These are phyloP conservation scores for Peromyscus melanophrys DNA, from an alignment of 2,797 vertebrate genomes.

Conservation along the genomic window DNA sequence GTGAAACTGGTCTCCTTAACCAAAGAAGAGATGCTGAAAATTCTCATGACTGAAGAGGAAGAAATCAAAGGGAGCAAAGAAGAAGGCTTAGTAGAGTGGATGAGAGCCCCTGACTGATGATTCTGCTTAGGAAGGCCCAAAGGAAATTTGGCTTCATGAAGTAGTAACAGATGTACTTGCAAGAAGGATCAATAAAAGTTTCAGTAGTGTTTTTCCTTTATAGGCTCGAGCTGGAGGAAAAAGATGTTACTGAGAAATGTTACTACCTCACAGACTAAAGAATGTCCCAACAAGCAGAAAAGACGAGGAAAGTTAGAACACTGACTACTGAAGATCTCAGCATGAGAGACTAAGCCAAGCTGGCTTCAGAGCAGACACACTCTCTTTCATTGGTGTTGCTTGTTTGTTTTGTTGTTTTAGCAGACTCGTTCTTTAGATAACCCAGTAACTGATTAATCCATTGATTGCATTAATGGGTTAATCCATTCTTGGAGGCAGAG, in stretches of 20 bases:
- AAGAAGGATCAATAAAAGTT: neutral
- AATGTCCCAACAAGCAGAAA: neutral
- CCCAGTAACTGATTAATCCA: neutral
- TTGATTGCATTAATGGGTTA: neutral
- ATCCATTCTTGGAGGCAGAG: neutral
- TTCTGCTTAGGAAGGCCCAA: neutral
- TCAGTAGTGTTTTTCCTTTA: neutral
- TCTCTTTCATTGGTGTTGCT: neutral
- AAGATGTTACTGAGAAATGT: neutral
- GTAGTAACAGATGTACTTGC: neutral
- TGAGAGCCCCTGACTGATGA: neutral
- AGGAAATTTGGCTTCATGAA: neutral
- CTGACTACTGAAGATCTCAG: neutral
- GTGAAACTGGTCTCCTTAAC: neutral
- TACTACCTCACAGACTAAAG: neutral
- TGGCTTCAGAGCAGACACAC: neutral
- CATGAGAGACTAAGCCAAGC: neutral
- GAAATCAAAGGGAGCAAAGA: neutral
- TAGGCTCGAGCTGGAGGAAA: neutral
- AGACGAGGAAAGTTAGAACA: neutral
- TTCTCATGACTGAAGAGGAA: neutral
- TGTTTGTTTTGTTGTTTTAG: neutral
- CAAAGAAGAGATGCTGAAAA: neutral
- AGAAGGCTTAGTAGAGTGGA: neutral
- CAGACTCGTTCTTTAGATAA: neutral